A percentile compares a stretch with the other conserved stretches of the same genome.
phyloP scores from a whole-genome alignment of 2,888 invertebrate species.

The Cephonodes hylas region DNA sequence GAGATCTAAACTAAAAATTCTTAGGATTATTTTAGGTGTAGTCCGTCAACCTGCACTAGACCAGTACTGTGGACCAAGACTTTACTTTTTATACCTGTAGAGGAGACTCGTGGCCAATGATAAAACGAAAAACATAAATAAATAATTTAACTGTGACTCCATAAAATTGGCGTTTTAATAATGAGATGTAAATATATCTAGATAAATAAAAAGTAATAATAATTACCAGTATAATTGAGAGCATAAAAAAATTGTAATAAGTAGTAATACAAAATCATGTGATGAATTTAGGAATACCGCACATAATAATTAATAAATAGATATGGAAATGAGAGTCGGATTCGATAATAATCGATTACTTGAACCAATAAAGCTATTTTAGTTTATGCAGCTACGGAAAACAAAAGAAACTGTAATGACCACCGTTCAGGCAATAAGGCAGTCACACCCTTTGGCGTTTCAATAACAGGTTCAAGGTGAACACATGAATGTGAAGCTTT shows the following conservation, averaged over 20 bases:
- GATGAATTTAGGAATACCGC: too few relatives aligned
- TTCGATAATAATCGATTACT: neutral
- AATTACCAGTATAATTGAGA: too few relatives aligned
- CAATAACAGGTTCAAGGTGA: conserved; percentile 5
- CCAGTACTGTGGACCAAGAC: too few relatives aligned
- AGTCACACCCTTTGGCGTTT: conserved; percentile 2
- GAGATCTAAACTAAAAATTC: neutral
- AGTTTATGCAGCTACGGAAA: neutral
- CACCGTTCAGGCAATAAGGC: neutral
- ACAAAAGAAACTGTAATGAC: neutral
- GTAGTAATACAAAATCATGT: too few relatives aligned
- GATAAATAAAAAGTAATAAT: too few relatives aligned
- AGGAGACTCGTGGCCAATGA: too few relatives aligned
- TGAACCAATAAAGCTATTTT: neutral
- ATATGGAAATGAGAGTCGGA: neutral
- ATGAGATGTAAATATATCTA: too few relatives aligned
- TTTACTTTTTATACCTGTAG: neutral
- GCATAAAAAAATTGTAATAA: too few relatives aligned
- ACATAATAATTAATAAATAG: too few relatives aligned
- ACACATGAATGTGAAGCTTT: neutral
- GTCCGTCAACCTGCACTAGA: neutral
- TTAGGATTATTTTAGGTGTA: neutral
- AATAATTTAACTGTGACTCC: too few relatives aligned
- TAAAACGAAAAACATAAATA: too few relatives aligned
- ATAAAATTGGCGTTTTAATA: too few relatives aligned